Evolutionary conservation across 2,113 vertebrate species (phyloP), one percentile per base, ranked within the genome.

Genomic region (Cavia aperea): DNA sequence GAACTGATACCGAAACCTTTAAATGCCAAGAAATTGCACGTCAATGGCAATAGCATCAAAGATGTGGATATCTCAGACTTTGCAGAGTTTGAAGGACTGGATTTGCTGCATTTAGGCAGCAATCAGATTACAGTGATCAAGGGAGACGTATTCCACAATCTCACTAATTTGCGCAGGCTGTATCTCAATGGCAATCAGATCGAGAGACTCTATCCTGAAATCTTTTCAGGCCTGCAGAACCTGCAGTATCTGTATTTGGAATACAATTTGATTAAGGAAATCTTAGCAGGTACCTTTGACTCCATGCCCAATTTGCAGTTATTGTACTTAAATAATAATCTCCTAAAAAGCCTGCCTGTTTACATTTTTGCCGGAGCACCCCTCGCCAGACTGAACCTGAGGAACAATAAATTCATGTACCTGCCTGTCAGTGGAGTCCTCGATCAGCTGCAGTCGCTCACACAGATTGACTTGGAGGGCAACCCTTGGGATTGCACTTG

Each of bases 341-440:
- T 99, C 31, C 96, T 99, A 11, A 98, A 98, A 81, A 99, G 99
- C 95, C 97, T 99, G 92, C 99, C 99, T 0, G 99, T 99, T 0
- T 99, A 99, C 63, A 97, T 99, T 84, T 99, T 99, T 92, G 98
- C 98, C 0, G 98, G 98, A n/a, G 98, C 99, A 62, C 98, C 99
- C 7, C 98, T 99, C 66, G 99, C 99, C 62, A 97, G 98, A 86
- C 98, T 99, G 84, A 99, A 99, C 95, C 97, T 99, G 96, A 98
- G 99, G 96, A 99, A 99, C 98, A 99, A 99, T 96, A 99, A 99
- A 97, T 99, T 99, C 97, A 99, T 99, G 99, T 99, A 98, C 94
- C 96, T 99, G 87, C 99, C 99, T 91, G 99, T 99, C 96, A 99
- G 99, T 68, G 99, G 99, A 62, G 99, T 99, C 91, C 97, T 99